Evolutionary conservation across 2,888 invertebrate species (phyloP), one percentile per base, ranked within the genome.

Genomic region (Nymphalis c-album): DNA sequence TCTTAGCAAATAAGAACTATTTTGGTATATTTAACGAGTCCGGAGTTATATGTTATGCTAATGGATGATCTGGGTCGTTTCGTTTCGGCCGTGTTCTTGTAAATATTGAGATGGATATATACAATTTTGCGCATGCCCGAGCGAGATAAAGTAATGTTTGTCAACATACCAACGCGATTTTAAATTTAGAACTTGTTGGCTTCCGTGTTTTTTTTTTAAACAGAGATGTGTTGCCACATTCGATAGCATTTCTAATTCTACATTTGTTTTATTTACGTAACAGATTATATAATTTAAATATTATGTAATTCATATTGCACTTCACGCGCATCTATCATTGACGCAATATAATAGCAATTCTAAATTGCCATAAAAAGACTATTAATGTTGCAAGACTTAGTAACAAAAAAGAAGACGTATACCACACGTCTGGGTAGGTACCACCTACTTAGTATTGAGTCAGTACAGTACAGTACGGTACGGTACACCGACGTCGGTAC

Each of bases 101-200:
- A 51, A 51, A 51, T 20, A 50, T 48, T 8, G 77, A 77, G 80
- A 80, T 61, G 68, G 66, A 20, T 7, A 67, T 31, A 31, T 63
- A 67, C 18, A 18, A 63, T 20, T 20, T 16, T 31, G 22, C 6
- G 45, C 53, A 63, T 22, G 80, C 20, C 45, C 51, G 78, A 83
- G 68, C 55, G 80, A 73, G 82, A 84, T 71, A 68, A 72, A 69
- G 64, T 63, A 82, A 74, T 87, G 85, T 88, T 88, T 87, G 86
- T 84, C 87, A 88, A 89, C 86, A 87, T 79, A 55, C 50, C 50
- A 40, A 20, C 67, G 77, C 77, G 59, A 73, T 74, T 84, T 81
- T 85, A 85, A 78, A 85, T 83, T 84, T 86, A 85, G 85, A 84
- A 79, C 71, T 22, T 18, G 73, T 68, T 63, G 63, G 67, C 75